phyloP scores from a whole-genome alignment of 2,797 vertebrate species.

The Orestias chungarensis region DNA sequence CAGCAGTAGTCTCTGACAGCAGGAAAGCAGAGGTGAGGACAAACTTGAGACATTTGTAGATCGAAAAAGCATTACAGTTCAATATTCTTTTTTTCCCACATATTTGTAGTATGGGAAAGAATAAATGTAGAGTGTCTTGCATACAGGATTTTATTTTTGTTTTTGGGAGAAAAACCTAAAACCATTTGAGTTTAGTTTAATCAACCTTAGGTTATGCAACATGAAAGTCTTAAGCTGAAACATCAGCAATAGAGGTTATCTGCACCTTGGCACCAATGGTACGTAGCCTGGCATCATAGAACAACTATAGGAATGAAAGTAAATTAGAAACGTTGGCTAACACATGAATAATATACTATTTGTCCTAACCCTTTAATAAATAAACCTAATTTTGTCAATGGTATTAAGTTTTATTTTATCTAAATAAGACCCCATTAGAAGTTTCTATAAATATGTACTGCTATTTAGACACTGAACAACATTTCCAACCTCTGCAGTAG shows the following conservation, averaged over 20 bases:
- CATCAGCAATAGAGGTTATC: background rate
- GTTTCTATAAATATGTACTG: too few species aligned
- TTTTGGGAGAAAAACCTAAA: background rate
- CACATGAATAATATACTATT: too few species aligned
- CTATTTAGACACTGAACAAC: background rate
- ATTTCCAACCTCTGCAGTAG: background rate
- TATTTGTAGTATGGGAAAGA: too few species aligned
- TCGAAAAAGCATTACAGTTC: background rate
- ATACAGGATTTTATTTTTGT: background rate
- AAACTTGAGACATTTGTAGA: background rate
- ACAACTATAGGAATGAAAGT: too few species aligned
- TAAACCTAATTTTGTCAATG: too few species aligned
- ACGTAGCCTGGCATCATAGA: too few species aligned
- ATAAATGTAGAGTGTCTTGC: too few species aligned
- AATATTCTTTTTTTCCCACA: too few species aligned
- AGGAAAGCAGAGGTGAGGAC: slow-evolving; percentile 83
- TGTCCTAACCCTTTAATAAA: too few species aligned
- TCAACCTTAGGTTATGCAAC: background rate
- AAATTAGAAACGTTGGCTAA: too few species aligned
- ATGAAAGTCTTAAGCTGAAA: background rate
- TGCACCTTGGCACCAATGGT: background rate
- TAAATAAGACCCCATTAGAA: too few species aligned
- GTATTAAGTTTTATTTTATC: too few species aligned
- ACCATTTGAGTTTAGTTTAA: background rate
- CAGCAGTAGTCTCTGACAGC: slow-evolving; percentile 79